These are phyloP conservation scores for Lipophrys pholis DNA, from an alignment of 2,113 vertebrate species.

Conservation along the genomic window DNA sequence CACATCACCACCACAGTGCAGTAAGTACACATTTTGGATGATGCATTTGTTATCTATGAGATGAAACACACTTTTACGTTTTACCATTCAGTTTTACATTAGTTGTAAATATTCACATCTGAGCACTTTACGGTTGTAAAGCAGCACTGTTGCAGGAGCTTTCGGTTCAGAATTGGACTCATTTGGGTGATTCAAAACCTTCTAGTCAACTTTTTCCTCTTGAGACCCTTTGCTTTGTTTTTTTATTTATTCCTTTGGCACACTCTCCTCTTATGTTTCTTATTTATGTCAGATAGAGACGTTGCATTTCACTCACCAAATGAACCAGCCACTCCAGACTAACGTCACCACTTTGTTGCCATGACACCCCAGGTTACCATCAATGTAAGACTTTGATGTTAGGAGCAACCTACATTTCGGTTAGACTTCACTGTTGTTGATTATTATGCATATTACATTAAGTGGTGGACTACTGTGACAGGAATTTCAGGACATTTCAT, in stretches of 20 bases:
- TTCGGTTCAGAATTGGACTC: not conserved
- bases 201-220: not conserved
- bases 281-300: not conserved
- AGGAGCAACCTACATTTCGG: not conserved
- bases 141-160: not conserved
- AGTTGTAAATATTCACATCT: not conserved
- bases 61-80: not conserved
- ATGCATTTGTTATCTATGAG: not conserved
- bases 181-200: not conserved
- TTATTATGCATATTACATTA: too few relatives aligned
- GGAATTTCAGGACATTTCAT: too few relatives aligned
- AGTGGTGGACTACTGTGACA: too few relatives aligned
- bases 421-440: not conserved
- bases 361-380: not conserved
- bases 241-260: not conserved
- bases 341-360: not conserved
- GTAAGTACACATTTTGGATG: conserved; percentile 74
- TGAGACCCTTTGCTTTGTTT: not conserved
- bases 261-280: not conserved
- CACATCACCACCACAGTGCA: conserved; percentile 93
- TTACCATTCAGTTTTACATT: not conserved
- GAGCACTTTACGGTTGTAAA: not conserved
- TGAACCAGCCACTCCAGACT: not conserved
- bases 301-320: not conserved
- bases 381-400: not conserved